Conservation (phyloP, 2,797 vertebrate species). For the Loris lydekkerianus region DNA sequence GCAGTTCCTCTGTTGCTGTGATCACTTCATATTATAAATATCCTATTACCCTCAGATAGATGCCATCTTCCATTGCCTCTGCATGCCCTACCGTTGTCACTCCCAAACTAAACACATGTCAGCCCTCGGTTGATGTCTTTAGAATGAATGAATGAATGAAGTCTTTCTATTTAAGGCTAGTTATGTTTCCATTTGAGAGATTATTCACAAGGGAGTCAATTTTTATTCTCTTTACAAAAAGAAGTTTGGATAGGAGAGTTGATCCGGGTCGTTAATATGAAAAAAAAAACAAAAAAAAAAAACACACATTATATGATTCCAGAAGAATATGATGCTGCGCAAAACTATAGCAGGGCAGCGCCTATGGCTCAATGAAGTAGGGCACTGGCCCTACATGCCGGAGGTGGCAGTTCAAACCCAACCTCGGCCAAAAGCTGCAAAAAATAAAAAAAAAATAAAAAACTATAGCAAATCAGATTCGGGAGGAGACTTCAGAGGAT, state of each 20-base stretch:
- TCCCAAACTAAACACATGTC: background rate
- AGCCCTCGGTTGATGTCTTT: background rate
- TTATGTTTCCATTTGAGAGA: background rate
- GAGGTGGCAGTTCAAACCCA: too few species aligned
- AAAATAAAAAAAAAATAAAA: background rate
- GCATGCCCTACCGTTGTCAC: background rate
- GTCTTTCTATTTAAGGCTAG: conserved; percentile 4
- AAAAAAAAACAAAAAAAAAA: background rate
- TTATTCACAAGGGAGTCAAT: background rate
- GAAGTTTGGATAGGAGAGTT: background rate
- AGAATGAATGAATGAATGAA: background rate
- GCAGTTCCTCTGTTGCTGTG: background rate
- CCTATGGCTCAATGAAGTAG: too few species aligned
- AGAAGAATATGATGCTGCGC: background rate
- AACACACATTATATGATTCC: background rate
- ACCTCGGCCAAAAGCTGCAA: too few species aligned
- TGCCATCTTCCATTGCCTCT: background rate
- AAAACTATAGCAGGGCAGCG: background rate
- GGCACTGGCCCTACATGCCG: too few species aligned
- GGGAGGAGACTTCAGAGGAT: background rate
- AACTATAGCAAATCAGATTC: background rate
- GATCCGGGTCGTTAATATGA: background rate
- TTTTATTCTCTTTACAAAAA: background rate
- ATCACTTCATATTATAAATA: background rate
- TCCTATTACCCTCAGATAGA: background rate